phyloP scores from a whole-genome alignment of 2,797 vertebrate genomes.

The Muraenolepis orangiensis region DNA sequence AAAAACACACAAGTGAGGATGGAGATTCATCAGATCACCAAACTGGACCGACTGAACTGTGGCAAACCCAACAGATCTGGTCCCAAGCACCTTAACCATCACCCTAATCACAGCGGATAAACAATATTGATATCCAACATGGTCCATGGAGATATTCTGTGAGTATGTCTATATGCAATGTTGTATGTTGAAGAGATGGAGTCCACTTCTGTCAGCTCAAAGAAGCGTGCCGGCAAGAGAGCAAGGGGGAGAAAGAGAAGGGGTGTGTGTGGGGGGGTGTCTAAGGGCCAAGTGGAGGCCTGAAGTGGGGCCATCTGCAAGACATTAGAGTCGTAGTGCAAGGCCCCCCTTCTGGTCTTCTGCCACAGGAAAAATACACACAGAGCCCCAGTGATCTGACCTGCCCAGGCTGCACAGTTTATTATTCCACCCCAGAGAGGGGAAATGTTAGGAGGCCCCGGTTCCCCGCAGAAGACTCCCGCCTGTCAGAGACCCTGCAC shows the following conservation, averaged over 20 bases:
- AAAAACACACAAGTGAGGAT: background rate
- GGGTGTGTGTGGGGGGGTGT: background rate
- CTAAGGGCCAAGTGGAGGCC: background rate
- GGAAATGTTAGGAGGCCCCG: background rate
- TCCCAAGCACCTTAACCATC: background rate
- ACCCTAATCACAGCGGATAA: background rate
- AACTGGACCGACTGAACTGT: background rate
- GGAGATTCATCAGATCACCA: background rate
- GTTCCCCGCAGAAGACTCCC: background rate
- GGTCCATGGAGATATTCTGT: background rate
- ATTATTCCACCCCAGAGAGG: background rate
- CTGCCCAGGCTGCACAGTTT: background rate
- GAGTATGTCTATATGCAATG: too few relatives aligned
- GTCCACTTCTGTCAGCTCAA: background rate
- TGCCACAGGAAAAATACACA: background rate
- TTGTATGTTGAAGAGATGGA: background rate
- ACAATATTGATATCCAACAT: background rate
- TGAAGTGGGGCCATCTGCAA: background rate
- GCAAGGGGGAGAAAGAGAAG: background rate
- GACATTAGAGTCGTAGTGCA: background rate
- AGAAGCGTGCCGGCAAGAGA: background rate
- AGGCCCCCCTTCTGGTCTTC: background rate
- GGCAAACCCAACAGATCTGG: too few relatives aligned
- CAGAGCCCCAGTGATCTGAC: slow-evolving; percentile 2
- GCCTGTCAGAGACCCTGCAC: background rate